Conservation (phyloP, 1,140 invertebrate genomes). For the Lamellibrachia luymesi region DNA sequence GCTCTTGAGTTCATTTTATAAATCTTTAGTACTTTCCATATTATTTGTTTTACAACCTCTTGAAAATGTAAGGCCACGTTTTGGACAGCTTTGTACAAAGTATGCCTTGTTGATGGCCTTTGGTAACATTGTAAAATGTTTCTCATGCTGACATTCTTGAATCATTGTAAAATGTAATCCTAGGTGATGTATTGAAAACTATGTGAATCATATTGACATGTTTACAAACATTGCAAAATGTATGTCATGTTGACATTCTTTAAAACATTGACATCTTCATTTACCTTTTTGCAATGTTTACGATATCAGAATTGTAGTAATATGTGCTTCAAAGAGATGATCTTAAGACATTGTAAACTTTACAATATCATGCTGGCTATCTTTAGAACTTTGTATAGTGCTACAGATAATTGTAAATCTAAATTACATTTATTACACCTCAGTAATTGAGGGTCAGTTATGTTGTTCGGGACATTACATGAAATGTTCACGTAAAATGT, state of each 20-base stretch:
- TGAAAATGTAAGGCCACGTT: not conserved
- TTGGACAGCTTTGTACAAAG: not conserved
- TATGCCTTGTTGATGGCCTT: not conserved
- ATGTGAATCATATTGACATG: not conserved
- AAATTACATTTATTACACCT: not conserved
- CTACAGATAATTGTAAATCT: not conserved
- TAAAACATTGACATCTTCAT: not conserved
- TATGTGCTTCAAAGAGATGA: not conserved
- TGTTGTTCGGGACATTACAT: not conserved
- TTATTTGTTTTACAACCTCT: not conserved
- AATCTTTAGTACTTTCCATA: too few species aligned
- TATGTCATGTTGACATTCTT: conserved; percentile 5
- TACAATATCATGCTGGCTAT: not conserved
- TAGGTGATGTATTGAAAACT: not conserved
- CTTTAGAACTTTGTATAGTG: not conserved
- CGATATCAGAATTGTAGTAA: not conserved
- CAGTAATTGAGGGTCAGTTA: not conserved
- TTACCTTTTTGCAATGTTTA: not conserved
- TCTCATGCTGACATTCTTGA: not conserved
- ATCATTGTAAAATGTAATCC: not conserved
- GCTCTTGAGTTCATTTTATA: too few species aligned
- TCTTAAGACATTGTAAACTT: not conserved
- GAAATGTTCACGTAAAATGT: conserved; percentile 1
- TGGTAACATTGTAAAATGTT: not conserved
- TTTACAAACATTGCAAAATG: not conserved